These are phyloP conservation scores for Spinibarbus caldwelli DNA, from an alignment of 2,797 vertebrate genomes.

Conservation along the genomic window DNA sequence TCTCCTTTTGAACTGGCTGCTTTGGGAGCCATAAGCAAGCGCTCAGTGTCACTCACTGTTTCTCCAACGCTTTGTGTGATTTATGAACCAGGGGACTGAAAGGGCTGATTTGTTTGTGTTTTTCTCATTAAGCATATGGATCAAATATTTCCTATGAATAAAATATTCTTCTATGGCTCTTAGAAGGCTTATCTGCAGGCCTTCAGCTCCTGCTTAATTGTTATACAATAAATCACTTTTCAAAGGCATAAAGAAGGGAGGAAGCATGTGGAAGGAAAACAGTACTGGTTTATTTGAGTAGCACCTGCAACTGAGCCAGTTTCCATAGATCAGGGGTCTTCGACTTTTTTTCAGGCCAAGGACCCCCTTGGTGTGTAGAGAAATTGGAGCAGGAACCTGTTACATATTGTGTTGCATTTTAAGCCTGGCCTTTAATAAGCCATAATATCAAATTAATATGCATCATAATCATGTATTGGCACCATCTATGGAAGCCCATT, in stretches of 20 bases:
- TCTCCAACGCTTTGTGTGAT: slow-evolving; percentile 24
- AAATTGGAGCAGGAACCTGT: not conserved
- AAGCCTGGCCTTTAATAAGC: not conserved
- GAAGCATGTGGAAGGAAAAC: not conserved
- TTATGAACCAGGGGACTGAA: slow-evolving; percentile 15
- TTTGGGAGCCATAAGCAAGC: slow-evolving; percentile 12
- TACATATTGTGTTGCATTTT: not conserved
- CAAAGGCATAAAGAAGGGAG: not conserved
- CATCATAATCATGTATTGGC: not conserved
- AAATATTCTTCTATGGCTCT: slow-evolving; percentile 34
- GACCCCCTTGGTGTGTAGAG: not conserved
- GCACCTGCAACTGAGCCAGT: not conserved
- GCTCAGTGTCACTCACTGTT: slow-evolving; percentile 9
- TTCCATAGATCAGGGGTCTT: slow-evolving; percentile 18
- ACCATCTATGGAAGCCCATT: not conserved
- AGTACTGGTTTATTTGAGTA: slow-evolving; percentile 12
- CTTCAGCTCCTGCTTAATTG: slow-evolving; percentile 46
- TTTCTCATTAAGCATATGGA: slow-evolving; percentile 39
- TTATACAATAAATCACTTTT: slow-evolving; percentile 30
- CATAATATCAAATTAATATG: no score
- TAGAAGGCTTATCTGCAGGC: slow-evolving; percentile 50
- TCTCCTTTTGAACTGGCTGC: slow-evolving; percentile 40
- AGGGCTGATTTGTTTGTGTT: slow-evolving; percentile 34
- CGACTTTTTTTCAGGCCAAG: not conserved
- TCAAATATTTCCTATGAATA: slow-evolving; percentile 22